phyloP scores from a whole-genome alignment of 1,140 invertebrate genomes.

The Venustaconcha ellipsiformis region DNA sequence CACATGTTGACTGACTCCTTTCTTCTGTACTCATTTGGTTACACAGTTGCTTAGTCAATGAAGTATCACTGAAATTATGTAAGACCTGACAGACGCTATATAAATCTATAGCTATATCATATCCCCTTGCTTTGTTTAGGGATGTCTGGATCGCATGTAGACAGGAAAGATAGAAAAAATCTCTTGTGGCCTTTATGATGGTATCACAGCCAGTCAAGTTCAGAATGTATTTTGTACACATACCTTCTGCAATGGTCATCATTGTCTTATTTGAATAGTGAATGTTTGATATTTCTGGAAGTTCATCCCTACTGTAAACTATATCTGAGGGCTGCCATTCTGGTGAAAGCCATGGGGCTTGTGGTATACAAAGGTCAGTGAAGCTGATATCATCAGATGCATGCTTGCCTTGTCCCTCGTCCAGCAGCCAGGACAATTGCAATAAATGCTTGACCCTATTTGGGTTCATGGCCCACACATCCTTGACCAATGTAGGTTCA shows the following conservation, averaged over 20 bases:
- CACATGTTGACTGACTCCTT: slow-evolving; percentile 20
- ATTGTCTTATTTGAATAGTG: slow-evolving; percentile 15
- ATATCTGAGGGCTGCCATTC: slow-evolving; percentile 43
- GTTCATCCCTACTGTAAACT: slow-evolving; percentile 4
- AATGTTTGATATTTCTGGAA: slow-evolving; percentile 5
- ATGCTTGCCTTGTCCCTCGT: slow-evolving; percentile 38
- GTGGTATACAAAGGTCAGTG: slow-evolving; percentile 25
- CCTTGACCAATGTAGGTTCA: slow-evolving; percentile 34
- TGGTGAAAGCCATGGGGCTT: slow-evolving; percentile 39
- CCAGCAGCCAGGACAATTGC: slow-evolving; percentile 37
- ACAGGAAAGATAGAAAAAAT: slow-evolving; percentile 37
- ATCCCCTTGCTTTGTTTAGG: slow-evolving; percentile 10
- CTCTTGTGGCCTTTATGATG: slow-evolving; percentile 22
- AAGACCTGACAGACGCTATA: slow-evolving; percentile 17
- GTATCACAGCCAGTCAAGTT: not conserved
- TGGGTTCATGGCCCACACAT: slow-evolving; percentile 41
- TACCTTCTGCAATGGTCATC: not conserved
- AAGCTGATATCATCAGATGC: slow-evolving; percentile 27
- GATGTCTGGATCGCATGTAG: slow-evolving; percentile 29
- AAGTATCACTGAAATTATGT: not conserved
- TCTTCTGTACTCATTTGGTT: slow-evolving; percentile 5
- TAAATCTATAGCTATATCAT: slow-evolving; percentile 26
- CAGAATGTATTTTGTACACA: slow-evolving; percentile 5
- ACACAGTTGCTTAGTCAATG: slow-evolving; percentile 8
- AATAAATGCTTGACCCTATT: slow-evolving; percentile 19